Evolutionary conservation across 2,797 vertebrate species (phyloP).

Genomic region (Sebastes minor): DNA sequence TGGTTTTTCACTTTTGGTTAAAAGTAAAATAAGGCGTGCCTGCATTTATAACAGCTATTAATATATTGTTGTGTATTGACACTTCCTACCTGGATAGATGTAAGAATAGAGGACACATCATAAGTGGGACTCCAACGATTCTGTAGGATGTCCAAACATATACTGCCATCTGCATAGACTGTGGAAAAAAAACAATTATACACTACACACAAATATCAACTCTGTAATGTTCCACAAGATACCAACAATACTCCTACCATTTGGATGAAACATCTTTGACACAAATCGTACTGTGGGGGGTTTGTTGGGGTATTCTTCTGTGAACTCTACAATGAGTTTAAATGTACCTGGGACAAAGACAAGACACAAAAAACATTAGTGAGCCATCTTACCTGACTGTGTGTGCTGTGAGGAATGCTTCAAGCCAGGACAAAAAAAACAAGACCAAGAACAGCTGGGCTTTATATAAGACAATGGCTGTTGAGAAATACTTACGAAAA

Average conservation of each 20-base stretch:
- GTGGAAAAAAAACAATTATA: conserved; percentile 42
- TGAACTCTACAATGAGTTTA: conserved; percentile 99
- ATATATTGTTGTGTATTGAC: not conserved
- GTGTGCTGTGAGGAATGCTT: not conserved
- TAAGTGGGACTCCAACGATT: conserved; percentile 99
- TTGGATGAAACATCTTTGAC: conserved; percentile 99
- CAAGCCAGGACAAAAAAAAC: too few species aligned
- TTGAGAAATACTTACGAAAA: not conserved
- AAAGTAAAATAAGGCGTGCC: not conserved
- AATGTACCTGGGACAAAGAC: conserved; percentile 88
- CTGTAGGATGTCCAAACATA: conserved; percentile 99
- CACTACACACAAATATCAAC: not conserved
- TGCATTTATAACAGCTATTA: not conserved
- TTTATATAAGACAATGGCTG: not conserved
- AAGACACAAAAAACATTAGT: not conserved
- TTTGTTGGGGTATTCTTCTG: conserved; percentile 99
- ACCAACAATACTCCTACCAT: conserved; percentile 83
- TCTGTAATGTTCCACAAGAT: not conserved
- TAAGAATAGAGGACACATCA: conserved; percentile 98
- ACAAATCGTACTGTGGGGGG: conserved; percentile 98
- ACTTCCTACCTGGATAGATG: conserved; percentile 94
- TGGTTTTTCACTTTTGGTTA: not conserved
- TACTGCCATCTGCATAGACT: conserved; percentile 99
- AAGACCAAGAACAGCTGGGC: too few species aligned
- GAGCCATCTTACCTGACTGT: not conserved